Evolutionary conservation across 2,888 invertebrate species (phyloP), one percentile per base, ranked within the genome.

Genomic region (Galeopsomyia nigrocyanea): DNA sequence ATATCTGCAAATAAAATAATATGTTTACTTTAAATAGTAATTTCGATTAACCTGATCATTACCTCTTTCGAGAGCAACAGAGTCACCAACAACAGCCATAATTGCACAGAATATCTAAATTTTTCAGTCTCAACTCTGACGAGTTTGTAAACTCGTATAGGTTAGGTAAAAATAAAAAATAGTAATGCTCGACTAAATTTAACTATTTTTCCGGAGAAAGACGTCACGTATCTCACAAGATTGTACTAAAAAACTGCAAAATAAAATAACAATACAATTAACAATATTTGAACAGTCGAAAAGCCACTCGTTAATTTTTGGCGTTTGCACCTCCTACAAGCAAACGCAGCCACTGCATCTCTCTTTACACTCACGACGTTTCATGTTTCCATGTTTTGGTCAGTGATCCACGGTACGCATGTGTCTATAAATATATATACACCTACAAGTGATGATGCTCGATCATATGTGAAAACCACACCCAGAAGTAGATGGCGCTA

Each of bases 61-160:
- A 92, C 93, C 93, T 89, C 92, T 90, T 17, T 94, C 94, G 79
- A 96, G 88, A 74, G 94, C 95, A 72, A 96, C 87, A 75, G 95
- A 94, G 86, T 96, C 95, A 46, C 92, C 93, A 65, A 93, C 90
- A 80, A 91, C 90, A 83, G 94, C 92, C 94, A 93, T 93, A 64
- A 70, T 77, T 62, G 39, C 22, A 22, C 14, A 16, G 17, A 39
- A 57, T 57, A 50, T n/a, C 3, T 63, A 17, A 16, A 57, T 22
- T 50, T 10, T 51, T 13, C 56, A 61, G 66, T n/a, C 49, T 53
- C 3, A 57, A 58, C 19, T 31, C 7, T 31, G 10, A 14, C 31
- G 22, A 65, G 46, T 26, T 51, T 53, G n/a, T 22, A 14, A 31
- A 16, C 22, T 51, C 17, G 13, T 63, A 53, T 39, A 39, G 39